Evolutionary conservation across 2,797 vertebrate species (phyloP).

Genomic region (Phylloscopus collybita): DNA sequence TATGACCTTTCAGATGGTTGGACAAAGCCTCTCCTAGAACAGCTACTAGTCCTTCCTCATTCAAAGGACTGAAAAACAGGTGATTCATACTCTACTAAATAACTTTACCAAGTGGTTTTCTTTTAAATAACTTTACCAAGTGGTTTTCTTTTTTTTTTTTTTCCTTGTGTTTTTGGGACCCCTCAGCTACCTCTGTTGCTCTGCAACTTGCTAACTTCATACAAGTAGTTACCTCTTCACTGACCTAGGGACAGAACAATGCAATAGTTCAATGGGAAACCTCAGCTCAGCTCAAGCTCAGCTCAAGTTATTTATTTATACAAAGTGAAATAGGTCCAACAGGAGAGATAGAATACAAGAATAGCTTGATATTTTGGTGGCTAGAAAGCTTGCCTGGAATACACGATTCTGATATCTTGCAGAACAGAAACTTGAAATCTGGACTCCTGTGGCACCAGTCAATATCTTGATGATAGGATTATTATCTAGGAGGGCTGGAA

Average conservation of each 20-base stretch:
- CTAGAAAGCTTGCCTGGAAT: not conserved
- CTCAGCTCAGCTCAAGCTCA: too few relatives aligned
- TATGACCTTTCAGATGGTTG: not conserved
- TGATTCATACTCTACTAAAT: not conserved
- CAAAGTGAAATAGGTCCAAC: not conserved
- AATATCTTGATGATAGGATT: not conserved
- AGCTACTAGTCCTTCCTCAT: not conserved
- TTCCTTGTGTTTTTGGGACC: not conserved
- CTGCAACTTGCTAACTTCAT: not conserved
- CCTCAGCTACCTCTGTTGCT: not conserved
- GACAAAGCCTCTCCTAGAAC: not conserved
- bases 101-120: not conserved
- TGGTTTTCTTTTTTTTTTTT: not conserved
- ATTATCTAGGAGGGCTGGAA: not conserved
- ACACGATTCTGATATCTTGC: not conserved
- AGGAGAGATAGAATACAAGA: not conserved
- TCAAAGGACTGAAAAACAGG: not conserved
- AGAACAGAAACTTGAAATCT: conserved; percentile 9
- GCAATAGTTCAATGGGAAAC: not conserved
- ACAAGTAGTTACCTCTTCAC: conserved; percentile 6
- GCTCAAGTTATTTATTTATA: conserved; percentile 24
- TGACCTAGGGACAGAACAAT: not conserved
- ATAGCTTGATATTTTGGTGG: not conserved
- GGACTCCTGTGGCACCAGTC: not conserved
- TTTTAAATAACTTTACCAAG: not conserved